A percentile compares a stretch with the other conserved stretches of the same genome.
These are phyloP conservation scores for Heliconius melpomene DNA, from an alignment of 1,140 invertebrate species.

Conservation along the genomic window DNA sequence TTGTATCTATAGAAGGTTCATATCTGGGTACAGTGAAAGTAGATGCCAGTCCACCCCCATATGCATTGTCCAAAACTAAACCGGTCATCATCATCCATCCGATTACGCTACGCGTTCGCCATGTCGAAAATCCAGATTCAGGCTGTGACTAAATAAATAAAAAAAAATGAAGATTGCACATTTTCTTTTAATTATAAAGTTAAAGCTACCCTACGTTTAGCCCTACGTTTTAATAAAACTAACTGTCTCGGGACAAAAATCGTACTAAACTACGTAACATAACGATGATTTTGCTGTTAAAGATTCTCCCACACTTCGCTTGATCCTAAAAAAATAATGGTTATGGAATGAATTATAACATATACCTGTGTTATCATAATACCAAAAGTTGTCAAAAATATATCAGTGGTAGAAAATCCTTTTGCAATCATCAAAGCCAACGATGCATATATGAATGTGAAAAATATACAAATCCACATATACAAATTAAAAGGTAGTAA, in stretches of 20 bases:
- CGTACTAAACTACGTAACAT: no score
- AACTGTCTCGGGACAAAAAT: no score
- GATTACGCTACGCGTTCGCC: slow-evolving; percentile 65
- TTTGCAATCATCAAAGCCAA: slow-evolving; percentile 63
- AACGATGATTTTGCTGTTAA: no score
- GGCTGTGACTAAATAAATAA: slow-evolving; percentile 52
- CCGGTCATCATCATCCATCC: slow-evolving; percentile 74
- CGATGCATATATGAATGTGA: slow-evolving; percentile 34
- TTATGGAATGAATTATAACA: no score
- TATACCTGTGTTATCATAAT: slow-evolving; percentile 73
- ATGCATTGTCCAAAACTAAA: slow-evolving; percentile 79
- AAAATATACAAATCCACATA: slow-evolving; percentile 33
- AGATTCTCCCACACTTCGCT: no score
- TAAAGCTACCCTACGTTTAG: no score
- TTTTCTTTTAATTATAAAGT: neutral
- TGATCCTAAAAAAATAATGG: no score
- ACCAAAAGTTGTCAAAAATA: slow-evolving; percentile 69
- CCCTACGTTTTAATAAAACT: no score
- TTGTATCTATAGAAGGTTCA: slow-evolving; percentile 78
- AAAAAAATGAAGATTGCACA: neutral
- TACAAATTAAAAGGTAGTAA: slow-evolving; percentile 36
- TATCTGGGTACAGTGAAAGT: slow-evolving; percentile 82
- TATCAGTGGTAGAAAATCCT: slow-evolving; percentile 55
- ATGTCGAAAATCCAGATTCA: slow-evolving; percentile 46
- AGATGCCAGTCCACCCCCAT: slow-evolving; percentile 81